Evolutionary conservation across 1,140 invertebrate genomes (phyloP).

Genomic region (Heliothis virescens): DNA sequence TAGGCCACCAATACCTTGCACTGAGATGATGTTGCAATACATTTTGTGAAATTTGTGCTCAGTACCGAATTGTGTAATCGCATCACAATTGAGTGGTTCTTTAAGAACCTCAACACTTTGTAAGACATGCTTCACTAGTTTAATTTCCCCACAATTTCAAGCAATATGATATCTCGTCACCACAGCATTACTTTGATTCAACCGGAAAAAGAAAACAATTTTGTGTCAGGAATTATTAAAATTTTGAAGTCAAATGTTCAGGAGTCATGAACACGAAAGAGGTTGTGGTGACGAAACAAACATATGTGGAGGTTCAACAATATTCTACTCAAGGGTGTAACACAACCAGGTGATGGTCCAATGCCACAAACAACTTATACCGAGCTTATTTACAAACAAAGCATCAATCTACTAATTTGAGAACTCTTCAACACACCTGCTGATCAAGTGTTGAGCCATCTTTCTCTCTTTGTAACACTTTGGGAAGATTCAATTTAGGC

Average conservation of each 20-base stretch:
- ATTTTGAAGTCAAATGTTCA: background rate
- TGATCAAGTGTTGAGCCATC: constrained; percentile 67
- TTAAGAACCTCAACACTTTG: constrained; percentile 68
- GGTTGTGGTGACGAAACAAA: constrained; percentile 72
- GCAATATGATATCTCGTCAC: constrained; percentile 78
- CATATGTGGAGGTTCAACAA: constrained; percentile 77
- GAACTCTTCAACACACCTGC: constrained; percentile 76
- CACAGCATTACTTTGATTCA: constrained; percentile 64
- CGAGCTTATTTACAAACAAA: constrained; percentile 37
- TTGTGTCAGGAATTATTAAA: constrained; percentile 13
- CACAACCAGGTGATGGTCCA: no score
- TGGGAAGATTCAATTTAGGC: constrained; percentile 64
- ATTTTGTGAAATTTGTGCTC: constrained; percentile 70
- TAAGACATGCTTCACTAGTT: constrained; percentile 71
- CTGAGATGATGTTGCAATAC: constrained; percentile 76
- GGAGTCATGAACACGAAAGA: constrained; percentile 39
- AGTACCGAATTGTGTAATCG: constrained; percentile 65
- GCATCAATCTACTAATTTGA: constrained; percentile 38
- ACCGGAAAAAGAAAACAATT: constrained; percentile 74
- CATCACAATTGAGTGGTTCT: constrained; percentile 62
- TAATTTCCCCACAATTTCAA: constrained; percentile 54
- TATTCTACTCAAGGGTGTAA: constrained; percentile 32
- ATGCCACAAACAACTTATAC: constrained; percentile 1
- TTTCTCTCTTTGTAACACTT: constrained; percentile 62
- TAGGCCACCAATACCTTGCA: constrained; percentile 73